A percentile compares a stretch with the other conserved stretches of the same genome.
These are phyloP conservation scores for Anolis apletophallus DNA, from an alignment of 2,797 vertebrate genomes.

Conservation along the genomic window DNA sequence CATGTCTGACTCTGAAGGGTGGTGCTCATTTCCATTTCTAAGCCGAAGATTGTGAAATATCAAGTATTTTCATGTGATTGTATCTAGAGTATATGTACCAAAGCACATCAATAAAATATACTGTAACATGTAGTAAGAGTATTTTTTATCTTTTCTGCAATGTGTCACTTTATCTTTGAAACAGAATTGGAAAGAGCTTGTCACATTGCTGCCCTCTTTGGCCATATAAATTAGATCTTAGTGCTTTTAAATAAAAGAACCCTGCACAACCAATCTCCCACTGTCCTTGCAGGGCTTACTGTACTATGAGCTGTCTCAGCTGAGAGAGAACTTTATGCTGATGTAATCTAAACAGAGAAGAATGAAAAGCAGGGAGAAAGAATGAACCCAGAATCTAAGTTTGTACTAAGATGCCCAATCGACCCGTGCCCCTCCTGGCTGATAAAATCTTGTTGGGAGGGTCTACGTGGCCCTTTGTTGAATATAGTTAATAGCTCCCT, in stretches of 20 bases:
- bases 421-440: no score
- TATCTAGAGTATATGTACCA: background rate
- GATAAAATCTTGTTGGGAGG: no score
- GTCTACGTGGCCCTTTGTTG: no score
- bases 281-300: constrained; percentile 47
- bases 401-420: background rate
- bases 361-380: constrained; percentile 51
- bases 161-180: background rate
- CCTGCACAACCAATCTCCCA: constrained; percentile 56
- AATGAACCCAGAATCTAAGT: constrained; percentile 49
- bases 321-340: constrained; percentile 65
- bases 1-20: no score
- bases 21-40: no score
- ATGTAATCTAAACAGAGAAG: constrained; percentile 68
- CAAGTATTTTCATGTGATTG: background rate
- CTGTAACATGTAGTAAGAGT: background rate
- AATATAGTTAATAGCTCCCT: no score
- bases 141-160: background rate
- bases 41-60: background rate
- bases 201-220: constrained; percentile 39
- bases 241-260: constrained; percentile 67
- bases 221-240: constrained; percentile 56
- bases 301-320: constrained; percentile 55
- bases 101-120: background rate
- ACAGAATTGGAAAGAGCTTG: background rate